Percentiles rank a stretch among this genome's conserved stretches.
These are phyloP conservation scores for Trichechus manatus DNA, from an alignment of 2,113 vertebrate species.

Conservation along the genomic window DNA sequence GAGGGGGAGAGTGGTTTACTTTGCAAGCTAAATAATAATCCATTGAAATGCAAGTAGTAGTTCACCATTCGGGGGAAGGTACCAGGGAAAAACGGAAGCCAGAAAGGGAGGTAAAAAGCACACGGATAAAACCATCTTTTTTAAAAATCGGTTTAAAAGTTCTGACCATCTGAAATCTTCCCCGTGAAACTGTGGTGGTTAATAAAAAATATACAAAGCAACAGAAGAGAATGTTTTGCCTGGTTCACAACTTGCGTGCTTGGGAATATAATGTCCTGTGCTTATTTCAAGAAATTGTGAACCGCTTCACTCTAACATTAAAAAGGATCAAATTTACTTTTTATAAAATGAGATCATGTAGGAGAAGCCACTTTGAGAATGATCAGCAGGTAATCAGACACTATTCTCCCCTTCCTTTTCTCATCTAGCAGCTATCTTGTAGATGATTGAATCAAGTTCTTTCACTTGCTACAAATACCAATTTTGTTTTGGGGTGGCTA, in stretches of 20 bases:
- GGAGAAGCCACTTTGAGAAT: conserved; percentile 3
- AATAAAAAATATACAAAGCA: conserved; percentile 35
- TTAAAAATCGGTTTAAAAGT: conserved; percentile 20
- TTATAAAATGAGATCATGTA: conserved; percentile 35
- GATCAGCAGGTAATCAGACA: neutral
- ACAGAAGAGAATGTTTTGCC: conserved; percentile 32
- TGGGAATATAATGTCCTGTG: conserved; percentile 53
- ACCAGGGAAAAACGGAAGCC: neutral
- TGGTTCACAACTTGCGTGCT: conserved; percentile 19
- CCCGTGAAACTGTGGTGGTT: neutral
- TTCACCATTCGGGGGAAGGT: neutral
- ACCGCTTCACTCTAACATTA: conserved; percentile 47
- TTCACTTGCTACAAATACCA: neutral
- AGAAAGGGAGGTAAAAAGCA: neutral
- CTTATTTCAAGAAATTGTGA: conserved; percentile 49
- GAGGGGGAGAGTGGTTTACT: neutral
- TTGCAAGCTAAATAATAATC: conserved; percentile 43
- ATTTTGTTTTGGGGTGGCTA: neutral
- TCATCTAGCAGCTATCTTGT: neutral
- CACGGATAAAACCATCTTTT: neutral
- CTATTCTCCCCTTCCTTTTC: neutral
- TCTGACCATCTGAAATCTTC: neutral
- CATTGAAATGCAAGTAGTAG: neutral
- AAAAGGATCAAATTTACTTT: conserved; percentile 34
- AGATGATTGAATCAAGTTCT: neutral